A percentile compares a stretch with the other conserved stretches of the same genome.
Conservation (phyloP, 2,113 vertebrate species). For the Bos taurus region ARS-UCD2.0 NC_037329.1:112321501-112322000, state of each 20-base stretch:
- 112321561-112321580: background rate
- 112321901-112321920: background rate
- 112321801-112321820: background rate
- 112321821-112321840: background rate
- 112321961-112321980: background rate
- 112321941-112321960: background rate
- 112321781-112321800: background rate
- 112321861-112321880: background rate
- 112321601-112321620: background rate
- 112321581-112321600: background rate
- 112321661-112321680: background rate
- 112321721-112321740: background rate
- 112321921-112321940: background rate
- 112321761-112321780: background rate
- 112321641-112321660: background rate
- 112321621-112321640: background rate
- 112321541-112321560: background rate
- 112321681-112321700: background rate
- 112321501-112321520: background rate
- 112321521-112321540: slow-evolving; percentile 31
- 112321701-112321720: background rate
- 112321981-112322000: background rate
- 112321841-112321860: background rate
- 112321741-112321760: background rate
- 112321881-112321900: background rate